Evolutionary conservation across 1,140 invertebrate species (phyloP).

Genomic region (Zaprionus tsacasi): DNA sequence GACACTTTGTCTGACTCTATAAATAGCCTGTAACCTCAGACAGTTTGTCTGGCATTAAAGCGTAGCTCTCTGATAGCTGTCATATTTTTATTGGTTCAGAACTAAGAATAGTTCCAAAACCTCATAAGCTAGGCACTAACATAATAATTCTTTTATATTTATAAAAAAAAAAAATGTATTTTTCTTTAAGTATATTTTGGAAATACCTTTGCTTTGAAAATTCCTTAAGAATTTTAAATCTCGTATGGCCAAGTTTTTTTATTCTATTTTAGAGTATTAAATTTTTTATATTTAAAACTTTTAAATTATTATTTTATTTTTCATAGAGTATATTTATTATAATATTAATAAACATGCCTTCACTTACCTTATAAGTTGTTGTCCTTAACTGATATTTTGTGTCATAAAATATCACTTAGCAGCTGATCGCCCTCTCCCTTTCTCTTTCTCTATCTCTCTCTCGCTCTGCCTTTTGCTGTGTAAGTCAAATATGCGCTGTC

Average conservation of each 20-base stretch:
- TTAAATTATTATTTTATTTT: no score
- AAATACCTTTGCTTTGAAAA: no score
- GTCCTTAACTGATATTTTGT: conserved; percentile 78
- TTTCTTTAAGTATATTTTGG: no score
- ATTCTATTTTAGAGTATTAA: no score
- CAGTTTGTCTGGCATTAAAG: not conserved
- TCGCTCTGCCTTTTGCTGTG: conserved; percentile 15
- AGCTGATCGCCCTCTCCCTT: conserved; percentile 50
- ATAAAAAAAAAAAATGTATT: no score
- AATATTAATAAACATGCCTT: not conserved
- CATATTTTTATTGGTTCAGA: not conserved
- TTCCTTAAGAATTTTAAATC: no score
- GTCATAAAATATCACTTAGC: conserved; percentile 76
- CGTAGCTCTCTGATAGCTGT: not conserved
- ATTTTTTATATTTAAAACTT: no score
- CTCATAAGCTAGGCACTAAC: no score
- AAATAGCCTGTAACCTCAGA: not conserved
- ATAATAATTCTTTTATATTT: no score
- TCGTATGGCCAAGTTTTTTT: no score
- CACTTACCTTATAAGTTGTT: conserved; percentile 72
- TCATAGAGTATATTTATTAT: no score
- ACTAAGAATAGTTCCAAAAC: not conserved
- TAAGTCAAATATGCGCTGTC: conserved; percentile 21
- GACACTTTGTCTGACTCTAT: not conserved
- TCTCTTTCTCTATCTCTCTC: conserved; percentile 23